Conservation (phyloP, 2,797 vertebrate genomes). For the Oreortyx pictus region DNA sequence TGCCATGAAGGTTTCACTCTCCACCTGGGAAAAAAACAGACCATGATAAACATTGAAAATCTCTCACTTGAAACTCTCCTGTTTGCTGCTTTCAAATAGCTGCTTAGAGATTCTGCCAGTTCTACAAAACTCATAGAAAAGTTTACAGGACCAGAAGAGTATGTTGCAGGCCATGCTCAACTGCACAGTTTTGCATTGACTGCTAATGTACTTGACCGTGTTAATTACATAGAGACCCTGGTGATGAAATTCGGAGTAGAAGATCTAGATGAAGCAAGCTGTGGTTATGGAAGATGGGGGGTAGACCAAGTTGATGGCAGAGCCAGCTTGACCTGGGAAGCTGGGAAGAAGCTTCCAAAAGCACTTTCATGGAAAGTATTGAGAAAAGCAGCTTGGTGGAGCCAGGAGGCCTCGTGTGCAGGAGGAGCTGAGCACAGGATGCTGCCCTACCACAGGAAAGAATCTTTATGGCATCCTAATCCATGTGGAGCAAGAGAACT, state of each 20-base stretch:
- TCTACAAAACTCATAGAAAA: not conserved
- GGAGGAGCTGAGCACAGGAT: not conserved
- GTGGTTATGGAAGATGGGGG: not conserved
- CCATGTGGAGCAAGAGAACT: not conserved
- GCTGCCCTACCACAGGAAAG: not conserved
- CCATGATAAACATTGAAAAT: constrained; percentile 4
- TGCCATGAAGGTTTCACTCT: constrained; percentile 22
- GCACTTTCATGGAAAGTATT: not conserved
- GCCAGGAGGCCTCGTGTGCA: not conserved
- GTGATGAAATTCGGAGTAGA: not conserved
- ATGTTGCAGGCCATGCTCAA: not conserved
- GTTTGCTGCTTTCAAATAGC: not conserved
- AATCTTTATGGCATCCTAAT: not conserved
- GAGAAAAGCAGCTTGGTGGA: not conserved
- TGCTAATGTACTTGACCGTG: not conserved
- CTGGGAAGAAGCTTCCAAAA: not conserved
- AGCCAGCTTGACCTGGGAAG: not conserved
- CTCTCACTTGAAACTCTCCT: not conserved
- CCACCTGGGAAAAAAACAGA: constrained; percentile 12
- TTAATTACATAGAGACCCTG: not conserved
- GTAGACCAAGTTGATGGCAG: not conserved
- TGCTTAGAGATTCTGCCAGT: not conserved
- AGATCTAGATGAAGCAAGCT: not conserved
- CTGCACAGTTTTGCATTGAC: not conserved
- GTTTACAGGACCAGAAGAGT: not conserved